phyloP scores from a whole-genome alignment of 2,113 vertebrate genomes.

The Terrapene triunguis region DNA sequence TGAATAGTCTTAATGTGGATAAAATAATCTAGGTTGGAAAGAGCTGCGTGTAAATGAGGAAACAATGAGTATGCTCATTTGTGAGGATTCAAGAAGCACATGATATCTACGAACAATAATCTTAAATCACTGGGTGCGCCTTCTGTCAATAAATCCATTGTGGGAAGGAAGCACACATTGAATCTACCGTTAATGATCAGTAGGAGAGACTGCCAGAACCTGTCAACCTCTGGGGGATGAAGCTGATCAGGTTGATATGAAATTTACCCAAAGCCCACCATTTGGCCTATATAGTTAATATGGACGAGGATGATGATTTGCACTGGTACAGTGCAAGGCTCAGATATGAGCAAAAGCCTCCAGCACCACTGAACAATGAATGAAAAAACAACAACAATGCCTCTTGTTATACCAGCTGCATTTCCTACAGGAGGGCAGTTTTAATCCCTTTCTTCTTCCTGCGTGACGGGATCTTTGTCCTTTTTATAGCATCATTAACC shows the following conservation, averaged over 20 bases:
- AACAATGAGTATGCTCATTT: conserved; percentile 19
- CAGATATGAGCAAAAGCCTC: neutral
- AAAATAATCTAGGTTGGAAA: conserved; percentile 38
- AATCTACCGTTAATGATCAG: neutral
- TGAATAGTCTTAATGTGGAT: conserved; percentile 38
- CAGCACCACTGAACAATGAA: neutral
- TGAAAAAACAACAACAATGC: neutral
- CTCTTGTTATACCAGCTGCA: neutral
- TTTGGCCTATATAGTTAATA: neutral
- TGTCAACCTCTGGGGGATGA: neutral
- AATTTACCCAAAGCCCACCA: neutral
- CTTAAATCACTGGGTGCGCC: conserved; percentile 27
- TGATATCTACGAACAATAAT: conserved; percentile 45
- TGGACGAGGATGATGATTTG: neutral
- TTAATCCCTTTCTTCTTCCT: conserved; percentile 12
- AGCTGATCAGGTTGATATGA: neutral
- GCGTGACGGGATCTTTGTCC: neutral
- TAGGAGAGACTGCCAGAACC: neutral
- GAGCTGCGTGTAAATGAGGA: conserved; percentile 29
- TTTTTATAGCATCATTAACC: conserved; percentile 24
- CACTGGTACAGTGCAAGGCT: neutral
- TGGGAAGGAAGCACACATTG: conserved; percentile 3
- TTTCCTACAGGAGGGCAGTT: conserved; percentile 14
- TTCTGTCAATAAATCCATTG: conserved; percentile 22
- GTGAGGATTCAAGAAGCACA: conserved; percentile 30